These are phyloP conservation scores for Bombus breviceps DNA, from an alignment of 1,140 invertebrate species.

Conservation along the genomic window DNA sequence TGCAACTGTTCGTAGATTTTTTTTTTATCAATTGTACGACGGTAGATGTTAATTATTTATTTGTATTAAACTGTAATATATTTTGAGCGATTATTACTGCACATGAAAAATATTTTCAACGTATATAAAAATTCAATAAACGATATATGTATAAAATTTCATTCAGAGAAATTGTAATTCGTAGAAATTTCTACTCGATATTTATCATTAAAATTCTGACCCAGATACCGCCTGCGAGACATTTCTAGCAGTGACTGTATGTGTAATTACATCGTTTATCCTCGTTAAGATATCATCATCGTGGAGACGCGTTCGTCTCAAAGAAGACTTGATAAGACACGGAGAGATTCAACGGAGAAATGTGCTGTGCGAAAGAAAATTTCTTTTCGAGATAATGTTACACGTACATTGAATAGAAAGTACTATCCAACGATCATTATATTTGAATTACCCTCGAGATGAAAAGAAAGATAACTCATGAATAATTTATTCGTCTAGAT, in stretches of 20 bases:
- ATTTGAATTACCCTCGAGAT: background rate
- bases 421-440: background rate
- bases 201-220: conserved; percentile 3
- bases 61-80: too few species aligned
- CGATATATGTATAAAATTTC: background rate
- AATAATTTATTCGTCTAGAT: background rate
- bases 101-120: background rate
- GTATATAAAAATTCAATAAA: background rate
- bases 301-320: conserved; percentile 33
- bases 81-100: background rate
- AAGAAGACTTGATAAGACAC: conserved; percentile 15
- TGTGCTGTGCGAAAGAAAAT: background rate
- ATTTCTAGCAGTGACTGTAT: conserved; percentile 2
- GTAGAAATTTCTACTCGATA: background rate
- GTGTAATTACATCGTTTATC: conserved; percentile 50
- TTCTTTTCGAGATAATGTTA: background rate
- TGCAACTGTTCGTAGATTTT: too few species aligned
- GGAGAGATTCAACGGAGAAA: conserved; percentile 21
- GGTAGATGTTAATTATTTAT: background rate
- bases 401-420: background rate
- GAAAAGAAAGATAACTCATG: background rate
- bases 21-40: background rate
- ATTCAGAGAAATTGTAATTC: background rate
- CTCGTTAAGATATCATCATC: conserved; percentile 41
- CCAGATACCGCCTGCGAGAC: background rate